Base-by-base conservation (phyloP, 2,797 vertebrate genomes). In the Siniperca undulata region DNA sequence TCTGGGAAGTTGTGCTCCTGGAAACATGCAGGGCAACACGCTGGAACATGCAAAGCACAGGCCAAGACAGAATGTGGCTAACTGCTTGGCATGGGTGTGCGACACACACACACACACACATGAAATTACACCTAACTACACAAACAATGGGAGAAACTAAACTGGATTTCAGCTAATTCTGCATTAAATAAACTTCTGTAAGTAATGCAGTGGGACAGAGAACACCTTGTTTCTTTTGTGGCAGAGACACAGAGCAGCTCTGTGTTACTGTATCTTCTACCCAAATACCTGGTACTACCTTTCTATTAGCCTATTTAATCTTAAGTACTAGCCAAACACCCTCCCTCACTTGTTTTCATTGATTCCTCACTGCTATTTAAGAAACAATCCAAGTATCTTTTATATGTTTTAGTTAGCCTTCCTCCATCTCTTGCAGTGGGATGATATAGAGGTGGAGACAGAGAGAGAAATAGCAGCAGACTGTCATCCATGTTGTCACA, bases 1-100 rank as follows among this genome's bases (percentile, higher is more conserved):
- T 95, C 94, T 93, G 93, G 94, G 95, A 96, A 96, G 83, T 78
- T 16, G 14, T 86, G 83, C 90, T 94, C 88, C 88, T 89, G 90
- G 93, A 95, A 95, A 93, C 92, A 92, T 82, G 83, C 83, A 86
- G 86, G 87, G 90, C 81, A 92, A 92, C 92, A 91, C 73, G 93
- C 90, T 92, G 89, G 87, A 93, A 93, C 93, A 94, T 88, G 94
- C 88, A 84, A 79, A 61, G 77, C 64, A 13, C 80, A 89, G 84
- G 82, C 92, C 91, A 85, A 92, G 81, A 85, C 88, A 94, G 91
- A 30, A 94, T 94, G 94, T 92, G 93, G 94, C 86, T 85, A 82
- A 58, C 85, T 85, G 86, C 84, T 86, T 88, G 89, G 82, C 89
- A 89, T 85, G 76, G 80, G 87, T 70, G 58, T 62, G 74, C 6